phyloP scores from a whole-genome alignment of 2,888 invertebrate species.

The Carcina quercana region DNA sequence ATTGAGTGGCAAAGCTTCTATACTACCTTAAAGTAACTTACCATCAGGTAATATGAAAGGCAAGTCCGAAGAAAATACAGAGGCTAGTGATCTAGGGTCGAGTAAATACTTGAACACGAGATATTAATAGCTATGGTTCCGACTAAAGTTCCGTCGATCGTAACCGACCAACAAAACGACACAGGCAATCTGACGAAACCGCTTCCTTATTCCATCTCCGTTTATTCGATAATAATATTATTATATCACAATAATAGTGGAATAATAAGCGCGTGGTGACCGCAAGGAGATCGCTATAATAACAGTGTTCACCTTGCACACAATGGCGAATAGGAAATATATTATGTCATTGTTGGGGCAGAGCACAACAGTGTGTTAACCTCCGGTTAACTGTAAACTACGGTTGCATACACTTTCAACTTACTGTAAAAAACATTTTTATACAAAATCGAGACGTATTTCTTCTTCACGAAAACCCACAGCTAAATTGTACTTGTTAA shows the following conservation, averaged over 20 bases:
- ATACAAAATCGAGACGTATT: too few species aligned
- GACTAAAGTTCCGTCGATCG: too few species aligned
- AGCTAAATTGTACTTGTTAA: too few species aligned
- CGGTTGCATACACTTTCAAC: background rate
- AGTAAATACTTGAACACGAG: too few species aligned
- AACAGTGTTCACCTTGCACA: slow-evolving; percentile 43
- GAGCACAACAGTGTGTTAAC: slow-evolving; percentile 14
- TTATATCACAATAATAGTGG: slow-evolving; percentile 40
- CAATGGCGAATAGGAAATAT: slow-evolving; percentile 40
- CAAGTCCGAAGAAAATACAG: too few species aligned
- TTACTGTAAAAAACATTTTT: too few species aligned
- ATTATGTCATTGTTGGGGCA: slow-evolving; percentile 41
- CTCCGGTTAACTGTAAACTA: slow-evolving; percentile 7
- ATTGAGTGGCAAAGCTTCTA: too few species aligned
- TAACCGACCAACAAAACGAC: slow-evolving; percentile 8
- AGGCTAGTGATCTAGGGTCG: slow-evolving; percentile 29
- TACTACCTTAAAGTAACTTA: too few species aligned
- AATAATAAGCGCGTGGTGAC: slow-evolving; percentile 47
- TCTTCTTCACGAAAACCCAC: too few species aligned
- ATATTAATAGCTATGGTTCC: too few species aligned
- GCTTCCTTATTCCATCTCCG: slow-evolving; percentile 50
- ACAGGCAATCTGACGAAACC: slow-evolving; percentile 24
- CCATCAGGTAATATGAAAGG: too few species aligned
- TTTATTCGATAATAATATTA: slow-evolving; percentile 34
- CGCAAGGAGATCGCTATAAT: slow-evolving; percentile 37